Percentiles rank a stretch among this genome's conserved stretches.
Conservation (phyloP, 1,140 invertebrate genomes). For the Tetranychus urticae region DNA sequence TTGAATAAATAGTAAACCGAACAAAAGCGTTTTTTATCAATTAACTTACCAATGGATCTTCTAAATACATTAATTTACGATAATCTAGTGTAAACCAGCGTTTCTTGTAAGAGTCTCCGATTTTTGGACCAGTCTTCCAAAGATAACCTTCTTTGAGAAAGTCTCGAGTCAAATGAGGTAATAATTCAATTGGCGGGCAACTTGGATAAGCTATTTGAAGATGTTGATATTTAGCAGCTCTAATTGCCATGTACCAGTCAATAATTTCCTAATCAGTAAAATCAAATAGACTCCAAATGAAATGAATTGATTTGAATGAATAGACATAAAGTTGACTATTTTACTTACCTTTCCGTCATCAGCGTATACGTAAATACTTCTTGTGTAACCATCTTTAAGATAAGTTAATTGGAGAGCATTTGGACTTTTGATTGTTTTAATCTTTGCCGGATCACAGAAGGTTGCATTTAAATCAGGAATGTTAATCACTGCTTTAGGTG, state of each 20-base stretch:
- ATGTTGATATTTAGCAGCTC: slow-evolving; percentile 53
- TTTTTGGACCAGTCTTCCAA: slow-evolving; percentile 56
- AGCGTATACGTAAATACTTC: slow-evolving; percentile 65
- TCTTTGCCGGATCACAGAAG: slow-evolving; percentile 34
- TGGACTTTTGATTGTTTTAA: slow-evolving; percentile 42
- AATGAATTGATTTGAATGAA: too few relatives aligned
- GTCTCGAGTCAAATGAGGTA: slow-evolving; percentile 45
- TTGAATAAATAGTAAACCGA: background rate
- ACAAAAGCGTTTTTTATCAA: background rate
- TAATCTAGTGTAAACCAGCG: slow-evolving; percentile 59
- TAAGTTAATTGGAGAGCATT: slow-evolving; percentile 47
- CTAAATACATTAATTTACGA: slow-evolving; percentile 70
- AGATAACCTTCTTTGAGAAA: slow-evolving; percentile 62
- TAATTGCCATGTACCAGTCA: slow-evolving; percentile 66
- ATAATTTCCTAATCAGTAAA: slow-evolving; percentile 30
- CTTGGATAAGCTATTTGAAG: slow-evolving; percentile 59
- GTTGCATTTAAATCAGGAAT: slow-evolving; percentile 60
- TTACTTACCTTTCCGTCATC: slow-evolving; percentile 43
- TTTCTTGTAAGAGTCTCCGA: slow-evolving; percentile 50
- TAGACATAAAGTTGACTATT: background rate
- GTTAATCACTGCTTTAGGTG: slow-evolving; percentile 53
- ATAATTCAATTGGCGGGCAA: slow-evolving; percentile 44
- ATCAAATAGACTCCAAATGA: background rate
- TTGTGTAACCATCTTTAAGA: slow-evolving; percentile 47
- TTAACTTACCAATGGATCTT: slow-evolving; percentile 41